Evolutionary conservation across 1,140 invertebrate genomes (phyloP).

Genomic region (Pseudobourletiella spinata): DNA sequence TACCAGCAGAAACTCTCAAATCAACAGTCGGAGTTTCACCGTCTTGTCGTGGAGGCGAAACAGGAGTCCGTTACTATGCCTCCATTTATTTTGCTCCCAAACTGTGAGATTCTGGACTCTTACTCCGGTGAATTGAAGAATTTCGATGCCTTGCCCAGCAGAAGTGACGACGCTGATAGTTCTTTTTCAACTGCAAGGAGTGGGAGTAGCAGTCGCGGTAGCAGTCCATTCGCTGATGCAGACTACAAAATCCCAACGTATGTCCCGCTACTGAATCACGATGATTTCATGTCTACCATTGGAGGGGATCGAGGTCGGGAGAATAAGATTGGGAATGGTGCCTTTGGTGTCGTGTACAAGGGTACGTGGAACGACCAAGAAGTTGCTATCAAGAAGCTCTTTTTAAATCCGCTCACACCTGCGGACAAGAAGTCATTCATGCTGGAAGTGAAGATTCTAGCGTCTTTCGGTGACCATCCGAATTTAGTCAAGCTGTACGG

Average conservation of each 20-base stretch:
- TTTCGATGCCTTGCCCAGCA: too few relatives aligned
- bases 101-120: not conserved
- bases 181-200: not conserved
- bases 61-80: not conserved
- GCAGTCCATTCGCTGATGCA: not conserved
- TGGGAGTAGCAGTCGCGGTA: not conserved
- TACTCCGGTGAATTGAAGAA: not conserved
- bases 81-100: not conserved
- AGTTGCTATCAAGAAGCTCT: constrained; percentile 20
- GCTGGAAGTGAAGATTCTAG: constrained; percentile 17
- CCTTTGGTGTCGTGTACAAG: constrained; percentile 21
- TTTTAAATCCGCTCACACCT: not conserved
- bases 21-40: not conserved
- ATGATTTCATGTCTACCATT: not conserved
- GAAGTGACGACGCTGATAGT: not conserved
- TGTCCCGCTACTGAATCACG: not conserved
- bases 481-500: constrained; percentile 11
- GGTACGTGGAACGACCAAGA: constrained; percentile 2
- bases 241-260: not conserved
- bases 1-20: constrained; percentile 1
- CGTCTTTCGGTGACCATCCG: constrained; percentile 5
- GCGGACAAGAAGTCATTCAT: constrained; percentile 6
- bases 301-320: too few relatives aligned
- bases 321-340: constrained; percentile 6
- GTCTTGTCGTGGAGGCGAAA: not conserved